These are phyloP conservation scores for Chelonia mydas DNA, from an alignment of 2,797 vertebrate genomes.

Conservation along the genomic window DNA sequence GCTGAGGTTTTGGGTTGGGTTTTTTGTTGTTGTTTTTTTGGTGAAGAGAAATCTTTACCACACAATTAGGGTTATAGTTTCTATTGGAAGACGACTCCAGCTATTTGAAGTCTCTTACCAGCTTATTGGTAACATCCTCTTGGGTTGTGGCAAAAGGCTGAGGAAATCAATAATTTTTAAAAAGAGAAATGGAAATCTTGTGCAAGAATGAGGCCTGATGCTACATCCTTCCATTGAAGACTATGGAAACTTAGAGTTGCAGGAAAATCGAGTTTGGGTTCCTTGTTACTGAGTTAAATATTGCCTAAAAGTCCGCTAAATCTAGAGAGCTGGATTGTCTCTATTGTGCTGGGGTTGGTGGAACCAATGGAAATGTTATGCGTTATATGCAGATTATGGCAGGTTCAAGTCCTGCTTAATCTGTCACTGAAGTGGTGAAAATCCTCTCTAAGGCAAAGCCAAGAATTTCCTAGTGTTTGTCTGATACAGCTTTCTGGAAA, in stretches of 20 bases:
- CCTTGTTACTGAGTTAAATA: neutral
- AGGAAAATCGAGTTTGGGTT: neutral
- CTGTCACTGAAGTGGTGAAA: neutral
- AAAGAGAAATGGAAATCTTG: neutral
- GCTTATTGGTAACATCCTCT: neutral
- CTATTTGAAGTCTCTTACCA: neutral
- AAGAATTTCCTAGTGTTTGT: neutral
- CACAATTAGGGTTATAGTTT: neutral
- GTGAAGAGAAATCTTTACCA: neutral
- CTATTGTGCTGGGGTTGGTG: rapidly evolving
- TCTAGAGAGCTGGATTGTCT: rapidly evolving
- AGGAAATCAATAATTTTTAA: conserved; percentile 14
- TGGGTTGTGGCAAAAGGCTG: neutral
- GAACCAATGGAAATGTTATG: neutral
- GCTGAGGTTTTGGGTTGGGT: neutral
- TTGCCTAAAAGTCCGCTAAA: neutral
- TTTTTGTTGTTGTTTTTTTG: neutral
- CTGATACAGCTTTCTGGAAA: neutral
- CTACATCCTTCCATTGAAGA: neutral
- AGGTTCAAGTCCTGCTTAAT: neutral
- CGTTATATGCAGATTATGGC: neutral
- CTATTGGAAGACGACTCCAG: conserved; percentile 11
- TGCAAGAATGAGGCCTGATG: neutral
- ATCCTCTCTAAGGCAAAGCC: neutral
- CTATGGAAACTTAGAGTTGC: neutral